Conservation (phyloP, 2,113 vertebrate genomes). For the Acanthisitta chloris region DNA sequence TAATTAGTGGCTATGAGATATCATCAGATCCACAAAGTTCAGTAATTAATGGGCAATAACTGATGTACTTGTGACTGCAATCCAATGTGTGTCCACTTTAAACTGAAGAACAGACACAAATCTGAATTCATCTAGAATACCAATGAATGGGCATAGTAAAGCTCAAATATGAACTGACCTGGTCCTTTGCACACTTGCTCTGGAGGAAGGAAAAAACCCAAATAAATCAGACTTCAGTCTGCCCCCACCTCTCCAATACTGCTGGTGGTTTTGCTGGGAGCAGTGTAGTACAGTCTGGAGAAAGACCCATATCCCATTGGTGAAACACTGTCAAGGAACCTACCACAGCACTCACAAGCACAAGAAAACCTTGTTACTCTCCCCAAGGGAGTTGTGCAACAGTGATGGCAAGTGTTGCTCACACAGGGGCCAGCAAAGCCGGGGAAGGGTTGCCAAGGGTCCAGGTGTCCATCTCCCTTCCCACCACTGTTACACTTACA, state of each 20-base stretch:
- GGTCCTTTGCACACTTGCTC: neutral
- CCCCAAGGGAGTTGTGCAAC: neutral
- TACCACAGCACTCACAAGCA: neutral
- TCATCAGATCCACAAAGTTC: neutral
- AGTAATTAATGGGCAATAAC: neutral
- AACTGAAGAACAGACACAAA: neutral
- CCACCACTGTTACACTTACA: fast-evolving
- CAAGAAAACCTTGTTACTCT: neutral
- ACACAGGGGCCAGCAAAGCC: neutral
- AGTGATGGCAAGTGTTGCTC: neutral
- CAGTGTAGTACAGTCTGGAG: neutral
- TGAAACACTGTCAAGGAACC: neutral
- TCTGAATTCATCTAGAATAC: neutral
- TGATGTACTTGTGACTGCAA: neutral
- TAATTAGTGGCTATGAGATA: neutral
- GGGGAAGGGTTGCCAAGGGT: neutral
- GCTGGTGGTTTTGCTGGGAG: neutral
- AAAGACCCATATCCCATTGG: neutral
- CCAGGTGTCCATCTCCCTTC: neutral
- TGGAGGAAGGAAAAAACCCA: neutral
- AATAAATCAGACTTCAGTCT: neutral
- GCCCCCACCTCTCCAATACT: fast-evolving
- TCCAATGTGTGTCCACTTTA: neutral
- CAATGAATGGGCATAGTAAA: neutral
- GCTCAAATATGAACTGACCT: neutral